Conservation (phyloP, 2,113 vertebrate genomes). For the Chaenocephalus aceratus region DNA sequence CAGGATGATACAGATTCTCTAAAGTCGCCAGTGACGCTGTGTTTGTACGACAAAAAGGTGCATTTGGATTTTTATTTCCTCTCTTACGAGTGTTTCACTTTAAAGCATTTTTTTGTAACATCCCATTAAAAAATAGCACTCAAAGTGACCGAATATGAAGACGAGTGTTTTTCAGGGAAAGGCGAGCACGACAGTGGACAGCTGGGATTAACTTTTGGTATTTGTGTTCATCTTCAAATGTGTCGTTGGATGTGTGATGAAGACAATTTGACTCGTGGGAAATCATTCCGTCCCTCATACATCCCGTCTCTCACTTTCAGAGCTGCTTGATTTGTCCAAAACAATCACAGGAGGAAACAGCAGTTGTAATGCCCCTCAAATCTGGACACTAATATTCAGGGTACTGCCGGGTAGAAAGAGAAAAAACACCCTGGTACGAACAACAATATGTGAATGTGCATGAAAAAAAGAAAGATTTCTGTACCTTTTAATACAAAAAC, state of each 20-base stretch:
- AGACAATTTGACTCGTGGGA: conserved; percentile 62
- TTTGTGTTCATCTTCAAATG: conserved; percentile 50
- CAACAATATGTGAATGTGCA: conserved; percentile 62
- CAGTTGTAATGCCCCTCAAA: conserved; percentile 78
- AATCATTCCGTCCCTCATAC: conserved; percentile 63
- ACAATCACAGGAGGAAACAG: conserved; percentile 82
- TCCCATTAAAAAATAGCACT: conserved; percentile 47
- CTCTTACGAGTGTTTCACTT: conserved; percentile 45
- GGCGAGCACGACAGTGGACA: conserved; percentile 47
- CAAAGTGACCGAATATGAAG: conserved; percentile 54
- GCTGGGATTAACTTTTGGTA: conserved; percentile 68
- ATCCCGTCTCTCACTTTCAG: conserved; percentile 54
- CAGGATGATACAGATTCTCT: conserved; percentile 58
- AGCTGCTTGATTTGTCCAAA: conserved; percentile 78
- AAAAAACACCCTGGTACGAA: conserved; percentile 40
- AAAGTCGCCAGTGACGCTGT: conserved; percentile 56
- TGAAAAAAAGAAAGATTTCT: conserved; percentile 63
- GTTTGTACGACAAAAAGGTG: conserved; percentile 58
- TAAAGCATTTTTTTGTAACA: conserved; percentile 65
- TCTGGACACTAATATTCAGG: conserved; percentile 68
- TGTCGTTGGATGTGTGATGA: conserved; percentile 43
- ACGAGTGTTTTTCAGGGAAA: conserved; percentile 41
- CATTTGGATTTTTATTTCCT: conserved; percentile 36
- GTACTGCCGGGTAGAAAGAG: conserved; percentile 43
- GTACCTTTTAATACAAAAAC: conserved; percentile 72